phyloP scores from a whole-genome alignment of 2,888 invertebrate genomes.

The Koerneria pararmatus region DNA sequence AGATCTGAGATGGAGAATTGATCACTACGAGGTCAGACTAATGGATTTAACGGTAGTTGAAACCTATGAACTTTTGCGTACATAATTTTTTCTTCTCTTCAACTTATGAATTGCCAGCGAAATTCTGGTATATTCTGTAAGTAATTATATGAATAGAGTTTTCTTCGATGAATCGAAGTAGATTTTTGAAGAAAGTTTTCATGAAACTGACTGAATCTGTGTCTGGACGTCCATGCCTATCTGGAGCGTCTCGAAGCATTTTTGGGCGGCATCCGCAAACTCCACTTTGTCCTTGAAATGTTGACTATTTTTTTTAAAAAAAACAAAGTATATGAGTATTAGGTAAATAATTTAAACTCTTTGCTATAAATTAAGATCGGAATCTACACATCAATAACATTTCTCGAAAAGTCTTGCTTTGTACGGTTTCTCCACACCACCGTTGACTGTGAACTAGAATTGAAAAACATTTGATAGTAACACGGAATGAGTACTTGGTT shows the following conservation, averaged over 20 bases:
- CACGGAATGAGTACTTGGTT: background rate
- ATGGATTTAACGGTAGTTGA: background rate
- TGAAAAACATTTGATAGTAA: background rate
- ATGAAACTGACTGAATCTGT: constrained; percentile 34
- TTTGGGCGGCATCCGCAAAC: constrained; percentile 38
- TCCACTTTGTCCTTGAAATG: constrained; percentile 27
- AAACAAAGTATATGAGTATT: no score
- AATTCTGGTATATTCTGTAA: background rate
- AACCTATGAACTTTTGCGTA: no score
- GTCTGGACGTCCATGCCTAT: constrained; percentile 37
- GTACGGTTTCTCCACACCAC: background rate
- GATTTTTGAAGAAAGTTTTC: background rate
- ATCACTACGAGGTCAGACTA: background rate
- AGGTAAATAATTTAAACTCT: background rate
- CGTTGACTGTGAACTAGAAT: background rate
- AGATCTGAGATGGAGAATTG: constrained; percentile 26
- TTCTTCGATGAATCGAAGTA: background rate
- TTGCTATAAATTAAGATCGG: background rate
- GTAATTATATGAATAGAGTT: background rate
- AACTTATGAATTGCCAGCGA: no score
- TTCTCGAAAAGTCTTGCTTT: no score
- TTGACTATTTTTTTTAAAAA: no score
- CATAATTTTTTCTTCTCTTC: no score
- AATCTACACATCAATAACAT: no score
- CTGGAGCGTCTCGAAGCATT: constrained; percentile 39